Evolutionary conservation across 2,797 vertebrate genomes (phyloP), one percentile per base, ranked within the genome.

Genomic region (Rhinogobio ventralis): DNA sequence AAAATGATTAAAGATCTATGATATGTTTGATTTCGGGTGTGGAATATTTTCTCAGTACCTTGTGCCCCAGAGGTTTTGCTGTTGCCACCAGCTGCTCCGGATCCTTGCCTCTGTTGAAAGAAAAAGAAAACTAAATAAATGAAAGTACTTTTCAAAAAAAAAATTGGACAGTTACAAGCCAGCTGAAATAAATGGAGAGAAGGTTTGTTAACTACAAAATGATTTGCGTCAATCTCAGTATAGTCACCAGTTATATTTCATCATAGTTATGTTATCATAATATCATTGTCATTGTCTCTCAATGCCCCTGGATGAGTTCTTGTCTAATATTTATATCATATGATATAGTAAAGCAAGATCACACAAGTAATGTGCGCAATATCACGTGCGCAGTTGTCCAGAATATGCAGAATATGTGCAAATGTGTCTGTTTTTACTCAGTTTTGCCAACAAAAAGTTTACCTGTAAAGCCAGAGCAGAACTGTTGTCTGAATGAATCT

Each of bases 1-100:
- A 23, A 53, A 80, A 51, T 33, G 13, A 64, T 55, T 36, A 36
- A 75, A 67, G 30, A 49, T 75, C 9, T 67, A 53, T 30, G n/a
- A 68, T 42, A 25, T 62, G 75, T 51, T 62, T 14, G 42, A 46
- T 23, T 67, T 49, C 15, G 20, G 19, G 15, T 71, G 49, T 57
- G n/a, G 14, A 68, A 13, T 69, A 51, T 75, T 7, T 69, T 57
- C 14, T n/a, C 42, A 84, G 90, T 96, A 99, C 98, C 98, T 90
- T 97, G 97, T 90, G 92, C 96, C 84, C 94, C 97, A 90, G 97
- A 91, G 23, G 96, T 94, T 94, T 98, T 98, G 91, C 95, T 97
- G 95, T 97, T 98, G 82, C 95, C 96, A 81, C 96, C 96, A 90
- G 96, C 91, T 91, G 97, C 95, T 89, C 95, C 97, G 19, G 97